Percentiles rank a stretch among this genome's conserved stretches.
phyloP scores from a whole-genome alignment of 2,113 vertebrate genomes.

The Crotophaga sulcirostris region DNA sequence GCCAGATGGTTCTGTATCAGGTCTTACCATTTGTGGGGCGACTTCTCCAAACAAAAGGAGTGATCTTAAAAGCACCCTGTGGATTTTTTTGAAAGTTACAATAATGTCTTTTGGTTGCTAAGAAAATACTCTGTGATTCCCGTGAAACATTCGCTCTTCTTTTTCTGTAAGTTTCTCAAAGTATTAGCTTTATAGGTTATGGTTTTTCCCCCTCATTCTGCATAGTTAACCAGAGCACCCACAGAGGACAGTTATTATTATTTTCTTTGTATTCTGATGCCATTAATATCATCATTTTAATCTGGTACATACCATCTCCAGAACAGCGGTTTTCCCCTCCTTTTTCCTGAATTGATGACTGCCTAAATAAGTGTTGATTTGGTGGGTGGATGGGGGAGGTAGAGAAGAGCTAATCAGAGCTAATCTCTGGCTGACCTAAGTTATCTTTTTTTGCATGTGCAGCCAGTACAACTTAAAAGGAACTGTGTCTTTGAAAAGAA shows the following conservation, averaged over 20 bases:
- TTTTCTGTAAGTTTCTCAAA: slow-evolving; percentile 31
- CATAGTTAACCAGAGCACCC: slow-evolving; percentile 44
- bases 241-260: slow-evolving; percentile 32
- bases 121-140: slow-evolving; percentile 32
- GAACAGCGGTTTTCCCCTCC: background rate
- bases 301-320: background rate
- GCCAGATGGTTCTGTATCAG: background rate
- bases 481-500: background rate
- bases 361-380: background rate
- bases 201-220: slow-evolving; percentile 3
- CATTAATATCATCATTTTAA: background rate
- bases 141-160: background rate
- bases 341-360: background rate
- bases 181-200: background rate
- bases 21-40: background rate
- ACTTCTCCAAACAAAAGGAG: background rate
- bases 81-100: background rate
- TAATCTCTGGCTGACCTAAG: background rate
- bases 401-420: background rate
- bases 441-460: background rate
- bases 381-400: background rate
- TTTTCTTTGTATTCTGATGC: background rate
- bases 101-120: background rate
- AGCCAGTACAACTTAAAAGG: background rate
- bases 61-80: background rate